Evolutionary conservation across 2,113 vertebrate species (phyloP).

Genomic region (Mustela lutreola): DNA sequence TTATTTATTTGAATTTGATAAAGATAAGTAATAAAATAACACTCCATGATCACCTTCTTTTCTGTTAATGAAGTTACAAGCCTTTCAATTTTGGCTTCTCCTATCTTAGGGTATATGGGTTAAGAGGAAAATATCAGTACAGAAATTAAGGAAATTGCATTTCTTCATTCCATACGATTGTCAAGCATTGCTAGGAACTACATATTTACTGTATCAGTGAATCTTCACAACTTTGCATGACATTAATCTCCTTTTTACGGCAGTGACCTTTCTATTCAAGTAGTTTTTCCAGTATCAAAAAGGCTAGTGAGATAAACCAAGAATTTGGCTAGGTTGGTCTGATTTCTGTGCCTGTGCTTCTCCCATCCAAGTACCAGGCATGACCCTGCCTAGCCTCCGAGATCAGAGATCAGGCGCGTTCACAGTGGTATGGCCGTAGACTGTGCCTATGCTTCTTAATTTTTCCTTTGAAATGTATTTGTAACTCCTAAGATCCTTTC

Average conservation of each 20-base stretch:
- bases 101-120: not conserved
- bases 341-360: not conserved
- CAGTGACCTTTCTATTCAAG: not conserved
- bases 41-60: not conserved
- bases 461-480: slow-evolving; percentile 20
- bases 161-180: not conserved
- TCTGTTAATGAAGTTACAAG: not conserved
- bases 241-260: not conserved
- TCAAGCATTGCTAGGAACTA: not conserved
- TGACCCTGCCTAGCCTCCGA: too few relatives aligned
- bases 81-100: not conserved
- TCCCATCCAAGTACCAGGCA: too few relatives aligned
- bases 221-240: not conserved
- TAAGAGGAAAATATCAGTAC: not conserved
- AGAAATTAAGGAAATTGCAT: not conserved
- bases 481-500: not conserved
- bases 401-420: too few relatives aligned
- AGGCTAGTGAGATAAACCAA: not conserved
- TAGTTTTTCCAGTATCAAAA: not conserved
- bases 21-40: slow-evolving; percentile 37
- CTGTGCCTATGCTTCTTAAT: not conserved
- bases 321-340: not conserved
- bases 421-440: too few relatives aligned
- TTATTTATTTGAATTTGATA: slow-evolving; percentile 45
- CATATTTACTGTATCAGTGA: not conserved